These are phyloP conservation scores for Salarias fasciatus DNA, from an alignment of 2,797 vertebrate species.

Conservation along the genomic window DNA sequence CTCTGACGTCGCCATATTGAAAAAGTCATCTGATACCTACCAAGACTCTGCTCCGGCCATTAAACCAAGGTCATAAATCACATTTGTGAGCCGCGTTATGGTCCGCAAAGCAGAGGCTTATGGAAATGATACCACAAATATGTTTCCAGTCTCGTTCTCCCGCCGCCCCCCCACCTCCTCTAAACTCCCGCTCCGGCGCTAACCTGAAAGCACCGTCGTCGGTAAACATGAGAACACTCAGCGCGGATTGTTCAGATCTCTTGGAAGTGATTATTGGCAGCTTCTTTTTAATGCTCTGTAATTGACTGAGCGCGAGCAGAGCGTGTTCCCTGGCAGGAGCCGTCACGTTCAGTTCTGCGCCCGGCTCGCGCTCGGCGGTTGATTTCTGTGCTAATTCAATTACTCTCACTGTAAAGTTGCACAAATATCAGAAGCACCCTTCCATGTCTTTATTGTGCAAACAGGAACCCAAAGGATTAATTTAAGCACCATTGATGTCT, in stretches of 20 bases:
- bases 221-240: conserved; percentile 70
- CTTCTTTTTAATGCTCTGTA: conserved; percentile 75
- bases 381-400: conserved; percentile 78
- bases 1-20: conserved; percentile 83
- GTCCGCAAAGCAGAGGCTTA: conserved; percentile 76
- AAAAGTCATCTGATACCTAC: conserved; percentile 86
- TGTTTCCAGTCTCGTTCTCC: conserved; percentile 70
- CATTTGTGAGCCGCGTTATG: conserved; percentile 80
- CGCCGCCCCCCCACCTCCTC: not conserved
- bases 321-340: conserved; percentile 58
- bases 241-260: conserved; percentile 69
- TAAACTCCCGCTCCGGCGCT: conserved; percentile 52
- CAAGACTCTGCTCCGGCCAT: conserved; percentile 81
- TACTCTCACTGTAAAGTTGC: conserved; percentile 71
- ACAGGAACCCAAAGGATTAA: conserved; percentile 79
- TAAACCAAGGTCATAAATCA: conserved; percentile 88
- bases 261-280: conserved; percentile 77
- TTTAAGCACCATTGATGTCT: conserved; percentile 79
- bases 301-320: conserved; percentile 66
- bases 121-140: conserved; percentile 83
- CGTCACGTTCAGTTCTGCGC: conserved; percentile 49
- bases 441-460: conserved; percentile 77
- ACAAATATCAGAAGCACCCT: conserved; percentile 75
- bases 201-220: conserved; percentile 74
- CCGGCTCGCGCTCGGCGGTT: conserved; percentile 40